A percentile compares a stretch with the other conserved stretches of the same genome.
Evolutionary conservation across 1,140 invertebrate species (phyloP).

Genomic region (Sinella curviseta): DNA sequence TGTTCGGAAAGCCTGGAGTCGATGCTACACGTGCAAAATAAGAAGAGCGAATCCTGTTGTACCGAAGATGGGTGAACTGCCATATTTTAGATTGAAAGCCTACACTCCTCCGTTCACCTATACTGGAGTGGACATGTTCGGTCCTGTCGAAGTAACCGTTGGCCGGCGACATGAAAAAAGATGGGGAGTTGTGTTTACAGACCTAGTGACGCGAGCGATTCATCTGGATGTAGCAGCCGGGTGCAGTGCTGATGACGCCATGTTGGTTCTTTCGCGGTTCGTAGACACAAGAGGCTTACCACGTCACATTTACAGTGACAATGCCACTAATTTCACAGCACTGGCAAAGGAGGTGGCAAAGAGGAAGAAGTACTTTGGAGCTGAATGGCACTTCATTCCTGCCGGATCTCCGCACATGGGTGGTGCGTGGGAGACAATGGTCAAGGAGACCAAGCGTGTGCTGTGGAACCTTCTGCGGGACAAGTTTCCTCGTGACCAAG

Average conservation of each 20-base stretch:
- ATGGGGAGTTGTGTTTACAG: slow-evolving; percentile 40
- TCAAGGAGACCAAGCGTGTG: too few species aligned
- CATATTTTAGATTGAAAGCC: slow-evolving; percentile 28
- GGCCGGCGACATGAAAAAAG: slow-evolving; percentile 33
- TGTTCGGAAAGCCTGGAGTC: neutral
- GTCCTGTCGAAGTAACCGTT: too few species aligned
- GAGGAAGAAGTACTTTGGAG: too few species aligned
- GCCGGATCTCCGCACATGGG: too few species aligned
- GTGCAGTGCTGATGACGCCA: slow-evolving; percentile 50
- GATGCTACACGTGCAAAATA: slow-evolving; percentile 35
- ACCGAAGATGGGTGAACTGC: slow-evolving; percentile 42
- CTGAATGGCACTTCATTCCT: too few species aligned
- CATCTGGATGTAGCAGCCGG: too few species aligned
- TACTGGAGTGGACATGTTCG: slow-evolving; percentile 46
- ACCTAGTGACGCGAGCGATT: slow-evolving; percentile 36
- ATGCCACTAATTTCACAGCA: slow-evolving; percentile 51
- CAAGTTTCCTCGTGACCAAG: too few species aligned
- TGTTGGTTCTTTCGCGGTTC: slow-evolving; percentile 51
- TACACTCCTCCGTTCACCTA: slow-evolving; percentile 39
- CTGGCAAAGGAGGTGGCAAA: slow-evolving; percentile 20
- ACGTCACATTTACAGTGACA: slow-evolving; percentile 49
- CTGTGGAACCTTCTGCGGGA: too few species aligned
- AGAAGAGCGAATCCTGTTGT: neutral
- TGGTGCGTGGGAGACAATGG: too few species aligned
- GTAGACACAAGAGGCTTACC: slow-evolving; percentile 48